Evolutionary conservation across 2,797 vertebrate species (phyloP).

Genomic region (Lepidocolaptes lacrymiger): DNA sequence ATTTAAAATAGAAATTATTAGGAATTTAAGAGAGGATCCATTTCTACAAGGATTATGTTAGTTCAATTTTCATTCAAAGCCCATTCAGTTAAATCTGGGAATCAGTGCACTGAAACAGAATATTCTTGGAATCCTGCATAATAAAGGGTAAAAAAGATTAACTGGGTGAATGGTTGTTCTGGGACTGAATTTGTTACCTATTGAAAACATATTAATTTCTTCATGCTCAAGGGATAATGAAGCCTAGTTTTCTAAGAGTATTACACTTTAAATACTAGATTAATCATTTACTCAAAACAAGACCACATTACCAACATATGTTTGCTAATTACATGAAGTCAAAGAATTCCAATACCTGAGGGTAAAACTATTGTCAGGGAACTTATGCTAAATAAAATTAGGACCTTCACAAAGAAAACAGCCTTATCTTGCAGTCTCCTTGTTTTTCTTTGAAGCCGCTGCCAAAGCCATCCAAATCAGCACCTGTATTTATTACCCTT

Average conservation of each 20-base stretch:
- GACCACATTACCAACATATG: background rate
- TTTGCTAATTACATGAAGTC: background rate
- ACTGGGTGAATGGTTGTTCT: background rate
- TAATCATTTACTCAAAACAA: background rate
- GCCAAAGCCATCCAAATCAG: background rate
- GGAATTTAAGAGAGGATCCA: background rate
- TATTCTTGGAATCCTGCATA: background rate
- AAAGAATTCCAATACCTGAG: background rate
- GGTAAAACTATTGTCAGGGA: background rate
- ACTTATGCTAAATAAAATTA: background rate
- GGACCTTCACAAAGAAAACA: background rate
- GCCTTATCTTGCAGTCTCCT: background rate
- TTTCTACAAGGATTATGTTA: background rate
- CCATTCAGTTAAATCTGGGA: background rate
- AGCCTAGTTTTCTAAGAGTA: background rate
- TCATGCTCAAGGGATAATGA: background rate
- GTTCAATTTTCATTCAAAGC: background rate
- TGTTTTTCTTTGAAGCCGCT: background rate
- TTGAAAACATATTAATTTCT: background rate
- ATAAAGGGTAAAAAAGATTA: background rate
- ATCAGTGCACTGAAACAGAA: background rate
- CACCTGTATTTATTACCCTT: background rate
- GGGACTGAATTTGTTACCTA: background rate
- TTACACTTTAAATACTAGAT: background rate
- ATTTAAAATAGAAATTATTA: background rate